Evolutionary conservation across 1,140 invertebrate species (phyloP).

Genomic region (Camponotus vicinus): DNA sequence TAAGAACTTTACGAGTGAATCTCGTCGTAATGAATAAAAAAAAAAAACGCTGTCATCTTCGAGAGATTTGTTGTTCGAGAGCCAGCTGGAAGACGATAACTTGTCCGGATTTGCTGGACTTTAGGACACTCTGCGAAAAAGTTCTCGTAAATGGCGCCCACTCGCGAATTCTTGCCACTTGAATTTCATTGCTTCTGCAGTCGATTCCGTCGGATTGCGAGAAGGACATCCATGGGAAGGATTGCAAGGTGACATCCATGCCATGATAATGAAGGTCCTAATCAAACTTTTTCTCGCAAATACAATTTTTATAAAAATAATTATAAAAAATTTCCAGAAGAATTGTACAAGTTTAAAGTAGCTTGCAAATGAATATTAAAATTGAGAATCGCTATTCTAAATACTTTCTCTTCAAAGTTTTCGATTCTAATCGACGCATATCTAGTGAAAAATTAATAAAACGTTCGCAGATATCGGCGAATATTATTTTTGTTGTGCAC

Average conservation of each 20-base stretch:
- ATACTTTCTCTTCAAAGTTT: neutral
- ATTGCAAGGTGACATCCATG: neutral
- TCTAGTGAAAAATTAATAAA: slow-evolving; percentile 7
- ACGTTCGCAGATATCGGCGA: neutral
- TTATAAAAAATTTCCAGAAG: neutral
- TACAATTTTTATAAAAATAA: neutral
- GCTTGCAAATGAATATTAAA: neutral
- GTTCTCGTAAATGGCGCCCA: slow-evolving; percentile 33
- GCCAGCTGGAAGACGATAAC: slow-evolving; percentile 57
- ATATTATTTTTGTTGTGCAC: neutral
- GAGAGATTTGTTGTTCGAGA: slow-evolving; percentile 64
- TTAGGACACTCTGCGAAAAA: slow-evolving; percentile 45
- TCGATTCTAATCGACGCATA: neutral
- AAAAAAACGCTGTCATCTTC: slow-evolving; percentile 22
- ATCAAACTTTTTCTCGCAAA: neutral
- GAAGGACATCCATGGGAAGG: too few species aligned
- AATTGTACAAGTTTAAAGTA: neutral
- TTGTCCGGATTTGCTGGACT: slow-evolving; percentile 48
- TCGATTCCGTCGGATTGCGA: slow-evolving; percentile 3
- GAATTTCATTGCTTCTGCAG: slow-evolving; percentile 51
- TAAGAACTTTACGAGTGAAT: slow-evolving; percentile 18
- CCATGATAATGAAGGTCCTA: slow-evolving; percentile 3
- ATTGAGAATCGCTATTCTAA: neutral
- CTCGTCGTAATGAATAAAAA: slow-evolving; percentile 47
- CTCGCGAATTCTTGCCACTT: slow-evolving; percentile 31